Evolutionary conservation across 2,888 invertebrate genomes (phyloP).

Genomic region (Caenorhabditis sp.): DNA sequence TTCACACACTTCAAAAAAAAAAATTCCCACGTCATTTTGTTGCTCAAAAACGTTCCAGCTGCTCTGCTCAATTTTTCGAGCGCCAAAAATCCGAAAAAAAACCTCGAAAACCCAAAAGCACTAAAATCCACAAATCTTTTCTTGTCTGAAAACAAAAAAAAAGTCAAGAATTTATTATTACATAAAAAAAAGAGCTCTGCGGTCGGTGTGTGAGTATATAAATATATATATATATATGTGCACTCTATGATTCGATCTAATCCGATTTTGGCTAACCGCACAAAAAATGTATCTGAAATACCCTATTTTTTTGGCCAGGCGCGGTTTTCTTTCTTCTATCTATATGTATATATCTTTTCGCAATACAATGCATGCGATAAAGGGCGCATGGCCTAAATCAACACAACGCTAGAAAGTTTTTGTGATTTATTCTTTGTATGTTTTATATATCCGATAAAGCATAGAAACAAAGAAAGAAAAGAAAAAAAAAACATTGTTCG

Average conservation of each 20-base stretch:
- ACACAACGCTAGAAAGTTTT: background rate
- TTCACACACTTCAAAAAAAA: no score
- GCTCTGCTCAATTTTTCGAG: background rate
- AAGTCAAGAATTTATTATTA: no score
- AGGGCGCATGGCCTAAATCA: background rate
- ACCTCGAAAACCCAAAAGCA: background rate
- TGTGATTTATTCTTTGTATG: background rate
- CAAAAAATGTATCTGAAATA: background rate
- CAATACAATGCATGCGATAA: background rate
- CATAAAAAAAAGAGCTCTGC: no score
- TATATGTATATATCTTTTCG: background rate
- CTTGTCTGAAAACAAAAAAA: no score
- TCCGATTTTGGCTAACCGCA: slow-evolving; percentile 17
- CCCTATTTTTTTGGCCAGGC: no score
- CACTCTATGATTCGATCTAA: slow-evolving; percentile 36
- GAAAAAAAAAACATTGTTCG: background rate
- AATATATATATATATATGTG: background rate
- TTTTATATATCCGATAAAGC: background rate
- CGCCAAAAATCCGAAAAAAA: background rate
- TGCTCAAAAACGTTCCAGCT: no score
- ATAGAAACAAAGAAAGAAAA: background rate
- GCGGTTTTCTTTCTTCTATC: no score
- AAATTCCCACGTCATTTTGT: no score
- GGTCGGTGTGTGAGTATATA: no score
- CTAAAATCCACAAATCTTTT: no score